These are phyloP conservation scores for Salpingus planirostris DNA, from an alignment of 2,888 invertebrate species.

Conservation along the genomic window DNA sequence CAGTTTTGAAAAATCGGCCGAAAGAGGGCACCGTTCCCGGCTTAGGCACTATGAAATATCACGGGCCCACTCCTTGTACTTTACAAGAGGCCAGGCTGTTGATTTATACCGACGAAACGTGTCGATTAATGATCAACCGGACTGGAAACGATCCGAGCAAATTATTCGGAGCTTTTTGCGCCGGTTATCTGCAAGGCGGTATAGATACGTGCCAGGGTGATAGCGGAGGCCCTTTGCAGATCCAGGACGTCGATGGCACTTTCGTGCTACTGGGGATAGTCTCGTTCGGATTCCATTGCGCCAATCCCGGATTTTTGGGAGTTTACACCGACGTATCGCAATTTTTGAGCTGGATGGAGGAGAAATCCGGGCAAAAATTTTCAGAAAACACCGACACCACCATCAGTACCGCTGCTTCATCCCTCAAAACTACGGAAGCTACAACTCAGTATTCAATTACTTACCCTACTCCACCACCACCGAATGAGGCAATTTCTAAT, in stretches of 20 bases:
- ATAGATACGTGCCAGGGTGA: conserved; percentile 68
- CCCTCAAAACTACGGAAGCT: no score
- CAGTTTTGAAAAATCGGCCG: conserved; percentile 18
- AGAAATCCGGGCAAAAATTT: no score
- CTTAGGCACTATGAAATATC: conserved; percentile 30
- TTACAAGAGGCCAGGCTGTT: conserved; percentile 35
- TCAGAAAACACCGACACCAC: no score
- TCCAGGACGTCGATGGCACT: conserved; percentile 39
- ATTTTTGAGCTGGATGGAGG: conserved; percentile 48
- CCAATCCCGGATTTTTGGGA: conserved; percentile 47
- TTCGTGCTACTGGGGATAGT: conserved; percentile 54
- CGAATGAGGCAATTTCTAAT: no score
- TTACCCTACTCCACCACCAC: no score
- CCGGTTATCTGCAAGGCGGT: conserved; percentile 46
- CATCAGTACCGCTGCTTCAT: no score
- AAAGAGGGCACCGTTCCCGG: conserved; percentile 34
- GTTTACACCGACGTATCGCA: conserved; percentile 54
- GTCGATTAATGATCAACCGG: conserved; percentile 31
- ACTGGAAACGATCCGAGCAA: conserved; percentile 26
- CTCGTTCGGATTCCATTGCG: conserved; percentile 60
- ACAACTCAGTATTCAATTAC: no score
- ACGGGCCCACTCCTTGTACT: conserved; percentile 33
- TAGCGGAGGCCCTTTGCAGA: conserved; percentile 64
- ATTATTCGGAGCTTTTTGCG: conserved; percentile 44
- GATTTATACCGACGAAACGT: conserved; percentile 30